Conservation (phyloP, 2,888 invertebrate species). For the Panzeria rudis region DNA sequence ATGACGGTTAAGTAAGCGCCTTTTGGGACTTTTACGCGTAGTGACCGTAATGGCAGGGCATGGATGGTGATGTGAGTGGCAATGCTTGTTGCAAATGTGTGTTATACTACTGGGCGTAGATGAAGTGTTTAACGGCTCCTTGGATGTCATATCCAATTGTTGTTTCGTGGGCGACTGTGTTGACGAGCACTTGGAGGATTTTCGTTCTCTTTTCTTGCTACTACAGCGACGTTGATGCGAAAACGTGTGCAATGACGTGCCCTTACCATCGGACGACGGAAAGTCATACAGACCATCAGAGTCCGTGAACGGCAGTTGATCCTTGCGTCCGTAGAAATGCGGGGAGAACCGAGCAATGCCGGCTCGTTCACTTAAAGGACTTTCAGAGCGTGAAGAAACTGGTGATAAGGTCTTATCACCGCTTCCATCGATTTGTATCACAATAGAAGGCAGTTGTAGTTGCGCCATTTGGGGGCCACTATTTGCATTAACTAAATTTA, state of each 20-base stretch:
- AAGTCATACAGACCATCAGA: conserved; percentile 92
- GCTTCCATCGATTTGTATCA: conserved; percentile 85
- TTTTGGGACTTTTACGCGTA: conserved; percentile 86
- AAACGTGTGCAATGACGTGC: conserved; percentile 80
- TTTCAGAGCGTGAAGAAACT: conserved; percentile 91
- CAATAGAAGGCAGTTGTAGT: conserved; percentile 86
- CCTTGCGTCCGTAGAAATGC: conserved; percentile 88
- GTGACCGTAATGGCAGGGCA: conserved; percentile 83
- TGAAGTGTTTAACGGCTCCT: conserved; percentile 77
- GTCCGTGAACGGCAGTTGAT: conserved; percentile 89
- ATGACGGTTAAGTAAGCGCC: conserved; percentile 85
- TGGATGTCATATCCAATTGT: conserved; percentile 87
- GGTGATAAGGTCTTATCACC: conserved; percentile 87
- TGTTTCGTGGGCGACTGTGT: conserved; percentile 82
- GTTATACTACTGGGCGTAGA: conserved; percentile 73
- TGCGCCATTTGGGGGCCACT: conserved; percentile 84
- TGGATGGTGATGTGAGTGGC: conserved; percentile 77
- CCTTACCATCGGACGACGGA: conserved; percentile 89
- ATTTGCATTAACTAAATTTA: conserved; percentile 83
- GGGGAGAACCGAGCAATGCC: conserved; percentile 88
- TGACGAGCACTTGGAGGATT: conserved; percentile 84
- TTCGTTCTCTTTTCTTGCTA: conserved; percentile 87
- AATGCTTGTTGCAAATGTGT: conserved; percentile 78
- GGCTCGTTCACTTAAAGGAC: conserved; percentile 90
- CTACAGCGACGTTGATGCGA: conserved; percentile 86